These are phyloP conservation scores for Xenopus tropicalis DNA, from an alignment of 2,113 vertebrate genomes.

Conservation along the genomic window UCB_Xtro_10.0 CM004444.2:84262501-84263000, in stretches of 20 bases:
- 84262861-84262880: conserved; percentile 34
- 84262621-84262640: too few relatives aligned
- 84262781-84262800: conserved; percentile 14
- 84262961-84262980: too few relatives aligned
- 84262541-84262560: too few relatives aligned
- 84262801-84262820: conserved; percentile 19
- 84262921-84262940: neutral
- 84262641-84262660: too few relatives aligned
- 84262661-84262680: too few relatives aligned
- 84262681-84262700: conserved; percentile 21
- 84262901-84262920: conserved; percentile 1
- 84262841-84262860: conserved; percentile 22
- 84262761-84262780: conserved; percentile 39
- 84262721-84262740: conserved; percentile 30
- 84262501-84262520: too few relatives aligned
- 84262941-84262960: too few relatives aligned
- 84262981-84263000: too few relatives aligned
- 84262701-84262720: conserved; percentile 23
- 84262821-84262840: neutral
- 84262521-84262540: too few relatives aligned
- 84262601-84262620: too few relatives aligned
- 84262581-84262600: too few relatives aligned
- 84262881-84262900: neutral
- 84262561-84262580: too few relatives aligned
- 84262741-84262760: conserved; percentile 33